Conservation (phyloP, 2,113 vertebrate genomes). For the Lutjanus erythropterus region DNA sequence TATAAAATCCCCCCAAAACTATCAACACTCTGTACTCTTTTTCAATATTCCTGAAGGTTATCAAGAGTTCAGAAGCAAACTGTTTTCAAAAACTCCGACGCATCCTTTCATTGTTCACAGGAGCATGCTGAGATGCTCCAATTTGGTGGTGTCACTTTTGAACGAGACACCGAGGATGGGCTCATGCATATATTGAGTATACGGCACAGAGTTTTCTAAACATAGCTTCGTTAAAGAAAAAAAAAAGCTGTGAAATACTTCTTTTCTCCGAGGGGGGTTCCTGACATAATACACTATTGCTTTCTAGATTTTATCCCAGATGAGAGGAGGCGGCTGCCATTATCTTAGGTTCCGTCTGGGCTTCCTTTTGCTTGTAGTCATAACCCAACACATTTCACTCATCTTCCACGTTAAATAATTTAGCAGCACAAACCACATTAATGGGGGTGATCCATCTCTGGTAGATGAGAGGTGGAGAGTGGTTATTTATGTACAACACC, state of each 20-base stretch:
- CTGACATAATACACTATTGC: slow-evolving; percentile 35
- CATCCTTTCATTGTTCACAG: slow-evolving; percentile 29
- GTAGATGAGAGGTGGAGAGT: slow-evolving; percentile 65
- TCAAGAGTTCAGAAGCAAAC: slow-evolving; percentile 46
- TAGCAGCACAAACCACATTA: slow-evolving; percentile 79
- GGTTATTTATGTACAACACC: slow-evolving; percentile 76
- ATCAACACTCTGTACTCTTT: background rate
- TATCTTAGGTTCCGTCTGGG: slow-evolving; percentile 61
- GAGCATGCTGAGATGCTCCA: slow-evolving; percentile 43
- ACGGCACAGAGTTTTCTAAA: slow-evolving; percentile 18
- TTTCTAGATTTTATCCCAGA: slow-evolving; percentile 46
- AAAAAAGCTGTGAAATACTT: slow-evolving; percentile 22
- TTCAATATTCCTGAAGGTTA: slow-evolving; percentile 47
- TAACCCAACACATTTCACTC: slow-evolving; percentile 80
- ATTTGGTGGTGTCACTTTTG: slow-evolving; percentile 34
- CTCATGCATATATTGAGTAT: slow-evolving; percentile 18
- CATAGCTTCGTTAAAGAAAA: slow-evolving; percentile 15
- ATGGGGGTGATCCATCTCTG: slow-evolving; percentile 71
- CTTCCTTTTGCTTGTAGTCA: slow-evolving; percentile 70
- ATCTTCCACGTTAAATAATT: slow-evolving; percentile 81
- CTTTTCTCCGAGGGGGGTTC: slow-evolving; percentile 25
- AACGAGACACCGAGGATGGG: slow-evolving; percentile 37
- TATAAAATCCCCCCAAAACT: background rate
- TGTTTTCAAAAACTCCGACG: slow-evolving; percentile 20
- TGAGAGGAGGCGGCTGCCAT: slow-evolving; percentile 50